Percentiles rank a stretch among this genome's conserved stretches.
Evolutionary conservation across 2,113 vertebrate genomes (phyloP).

Genomic region (Tricholaema leucomelas): DNA sequence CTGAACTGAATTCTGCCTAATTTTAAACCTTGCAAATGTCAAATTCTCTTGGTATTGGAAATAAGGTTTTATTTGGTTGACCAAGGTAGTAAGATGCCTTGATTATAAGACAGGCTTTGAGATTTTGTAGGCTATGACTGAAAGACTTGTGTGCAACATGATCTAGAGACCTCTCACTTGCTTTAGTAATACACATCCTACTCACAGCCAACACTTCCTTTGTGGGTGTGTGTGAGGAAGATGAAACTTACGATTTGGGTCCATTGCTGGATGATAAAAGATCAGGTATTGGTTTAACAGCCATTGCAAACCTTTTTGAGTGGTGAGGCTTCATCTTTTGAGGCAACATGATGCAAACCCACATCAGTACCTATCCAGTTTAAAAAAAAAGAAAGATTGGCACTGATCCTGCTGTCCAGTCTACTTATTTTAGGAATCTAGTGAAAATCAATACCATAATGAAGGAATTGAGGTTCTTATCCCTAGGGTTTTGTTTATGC

Average conservation of each 20-base stretch:
- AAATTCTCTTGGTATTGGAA: neutral
- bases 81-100: neutral
- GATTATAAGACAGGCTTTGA: neutral
- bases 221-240: neutral
- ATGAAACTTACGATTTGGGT: neutral
- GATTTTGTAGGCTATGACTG: neutral
- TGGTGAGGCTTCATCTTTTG: neutral
- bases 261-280: neutral
- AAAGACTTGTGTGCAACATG: neutral
- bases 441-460: neutral
- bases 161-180: neutral
- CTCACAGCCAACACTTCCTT: neutral
- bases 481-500: neutral
- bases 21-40: neutral
- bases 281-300: neutral
- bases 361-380: neutral
- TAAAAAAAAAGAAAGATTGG: neutral
- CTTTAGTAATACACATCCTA: neutral
- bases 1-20: neutral
- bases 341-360: neutral
- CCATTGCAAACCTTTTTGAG: neutral
- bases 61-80: neutral
- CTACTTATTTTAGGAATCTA: neutral
- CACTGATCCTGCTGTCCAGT: neutral
- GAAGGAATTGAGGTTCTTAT: neutral